These are phyloP conservation scores for Stichodactyla helianthus DNA, from an alignment of 64 coral and sea anemone species.

Conservation along the genomic window DNA sequence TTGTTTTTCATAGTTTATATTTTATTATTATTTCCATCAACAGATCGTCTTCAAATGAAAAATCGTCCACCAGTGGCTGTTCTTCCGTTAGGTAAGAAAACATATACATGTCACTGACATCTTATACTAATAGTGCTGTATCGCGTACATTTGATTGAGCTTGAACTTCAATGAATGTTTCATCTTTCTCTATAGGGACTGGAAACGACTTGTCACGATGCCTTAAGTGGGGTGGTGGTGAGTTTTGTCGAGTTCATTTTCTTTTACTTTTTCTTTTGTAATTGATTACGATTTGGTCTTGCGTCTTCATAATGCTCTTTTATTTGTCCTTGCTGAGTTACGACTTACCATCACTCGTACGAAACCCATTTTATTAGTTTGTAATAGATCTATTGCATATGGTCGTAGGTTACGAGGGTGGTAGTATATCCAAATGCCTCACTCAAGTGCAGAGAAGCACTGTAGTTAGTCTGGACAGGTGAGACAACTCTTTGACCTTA, in stretches of 20 bases:
- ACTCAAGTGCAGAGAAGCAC: constrained; percentile 68
- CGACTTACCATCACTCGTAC: too few species aligned
- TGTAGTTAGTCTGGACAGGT: constrained; percentile 98
- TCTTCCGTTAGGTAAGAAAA: constrained; percentile 77
- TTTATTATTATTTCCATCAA: background rate
- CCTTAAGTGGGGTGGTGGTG: constrained; percentile 95
- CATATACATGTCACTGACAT: too few species aligned
- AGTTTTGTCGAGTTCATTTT: background rate
- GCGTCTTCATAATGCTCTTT: too few species aligned
- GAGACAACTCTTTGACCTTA: background rate
- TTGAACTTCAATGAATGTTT: background rate
- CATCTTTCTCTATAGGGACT: constrained; percentile 47
- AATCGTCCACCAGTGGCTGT: constrained; percentile 84
- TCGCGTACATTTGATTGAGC: background rate
- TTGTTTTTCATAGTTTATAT: too few species aligned
- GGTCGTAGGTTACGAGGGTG: constrained; percentile 91
- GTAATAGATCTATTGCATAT: too few species aligned
- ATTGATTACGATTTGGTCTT: too few species aligned
- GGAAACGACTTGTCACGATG: constrained; percentile 93
- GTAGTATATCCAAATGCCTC: constrained; percentile 84
- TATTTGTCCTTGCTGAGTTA: too few species aligned
- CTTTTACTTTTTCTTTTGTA: too few species aligned
- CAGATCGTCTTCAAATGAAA: constrained; percentile 93
- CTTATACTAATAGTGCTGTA: background rate
- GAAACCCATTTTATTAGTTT: too few species aligned